Evolutionary conservation across 2,113 vertebrate genomes (phyloP), one percentile per base, ranked within the genome.

Genomic region (Fregetta grallaria): DNA sequence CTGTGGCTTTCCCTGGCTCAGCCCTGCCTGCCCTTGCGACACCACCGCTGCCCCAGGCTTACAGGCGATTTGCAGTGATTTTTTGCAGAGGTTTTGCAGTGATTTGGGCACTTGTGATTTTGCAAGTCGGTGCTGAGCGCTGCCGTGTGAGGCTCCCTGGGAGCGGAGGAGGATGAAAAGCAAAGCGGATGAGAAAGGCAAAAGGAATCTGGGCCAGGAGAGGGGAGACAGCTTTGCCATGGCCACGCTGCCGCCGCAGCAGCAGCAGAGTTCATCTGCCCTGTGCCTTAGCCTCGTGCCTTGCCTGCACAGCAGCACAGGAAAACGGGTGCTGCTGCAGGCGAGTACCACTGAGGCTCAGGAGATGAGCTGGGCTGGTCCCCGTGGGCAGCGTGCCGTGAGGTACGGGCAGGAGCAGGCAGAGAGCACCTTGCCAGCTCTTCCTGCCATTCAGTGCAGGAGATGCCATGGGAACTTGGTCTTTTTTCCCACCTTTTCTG

Each of bases 321-420:
- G 13, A 7, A 38, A 62, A 15, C 5, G 50, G 27, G 61, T 59
- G 47, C 52, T 68, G 58, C 45, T 95, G 47, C 67, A 62, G 45
- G 20, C 3, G 13, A 50, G 65, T 47, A 30, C 13, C 23, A 4
- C 38, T 84, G 66, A 32, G 29, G 88, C 44, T 82, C 49, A 19
- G 53, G 22, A 56, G 44, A 3, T 27, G 42, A 10, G 52, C 40
- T 76, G 56, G 36, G 29, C 36, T 6, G 13, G 20, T 66, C 22
- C 3, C 1, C 0, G 2, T 19, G 61, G 29, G 70, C 11, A 88
- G 15, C 27, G 1, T 49, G 15, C n/a, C 2, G 7, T 18, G 10
- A 45, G 10, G 7, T 21, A 3, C 4, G 4, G 40, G 26, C 23
- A 62, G 53, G 40, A 9, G 18, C 11, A n/a, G 72, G 49, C 73